Conservation (phyloP, 1,140 invertebrate species). For the Cryptotermes secundus region DNA sequence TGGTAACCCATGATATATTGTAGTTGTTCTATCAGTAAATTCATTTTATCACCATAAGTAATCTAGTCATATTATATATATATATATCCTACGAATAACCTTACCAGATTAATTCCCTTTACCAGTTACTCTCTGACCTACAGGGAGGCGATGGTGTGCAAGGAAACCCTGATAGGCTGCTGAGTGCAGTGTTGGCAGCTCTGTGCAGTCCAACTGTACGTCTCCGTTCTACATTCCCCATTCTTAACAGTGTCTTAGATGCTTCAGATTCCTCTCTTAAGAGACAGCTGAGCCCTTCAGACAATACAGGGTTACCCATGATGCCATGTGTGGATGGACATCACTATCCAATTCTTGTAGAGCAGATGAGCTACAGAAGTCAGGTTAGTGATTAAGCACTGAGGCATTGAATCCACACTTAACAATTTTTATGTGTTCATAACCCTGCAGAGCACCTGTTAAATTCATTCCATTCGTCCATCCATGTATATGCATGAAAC, state of each 20-base stretch:
- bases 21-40: no score
- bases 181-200: conserved; percentile 79
- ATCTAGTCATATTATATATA: no score
- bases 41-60: no score
- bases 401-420: no score
- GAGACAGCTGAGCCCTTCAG: conserved; percentile 62
- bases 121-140: not conserved
- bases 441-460: no score
- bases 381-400: conserved; percentile 45
- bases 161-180: conserved; percentile 57
- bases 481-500: no score
- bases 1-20: no score
- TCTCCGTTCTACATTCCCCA: conserved; percentile 75
- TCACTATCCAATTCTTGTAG: conserved; percentile 76
- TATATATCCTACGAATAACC: no score
- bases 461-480: no score
- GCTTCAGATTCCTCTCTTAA: conserved; percentile 49
- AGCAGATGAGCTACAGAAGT: conserved; percentile 76
- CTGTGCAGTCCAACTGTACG: conserved; percentile 77
- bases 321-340: conserved; percentile 69
- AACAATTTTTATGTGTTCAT: no score
- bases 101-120: no score
- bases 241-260: conserved; percentile 46
- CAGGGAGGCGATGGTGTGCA: not conserved
- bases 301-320: conserved; percentile 68